Percentiles rank a stretch among this genome's conserved stretches.
Evolutionary conservation across 1,140 invertebrate species (phyloP).

Genomic region (Hycleus phaleratus): DNA sequence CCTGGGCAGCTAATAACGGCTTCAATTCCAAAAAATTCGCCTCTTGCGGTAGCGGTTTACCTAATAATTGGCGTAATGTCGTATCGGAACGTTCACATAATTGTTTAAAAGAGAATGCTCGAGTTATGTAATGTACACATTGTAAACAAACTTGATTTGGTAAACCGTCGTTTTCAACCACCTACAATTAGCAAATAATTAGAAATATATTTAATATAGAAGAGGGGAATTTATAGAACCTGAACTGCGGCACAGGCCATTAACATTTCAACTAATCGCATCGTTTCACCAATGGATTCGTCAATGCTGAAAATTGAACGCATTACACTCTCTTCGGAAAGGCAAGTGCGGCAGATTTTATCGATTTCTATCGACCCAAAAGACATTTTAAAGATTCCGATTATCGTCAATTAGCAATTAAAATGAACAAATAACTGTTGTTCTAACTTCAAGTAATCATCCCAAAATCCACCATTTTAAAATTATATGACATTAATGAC

Average conservation of each 20-base stretch:
- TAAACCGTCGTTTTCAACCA: slow-evolving; percentile 40
- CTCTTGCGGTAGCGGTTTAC: slow-evolving; percentile 12
- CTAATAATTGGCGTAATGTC: slow-evolving; percentile 30
- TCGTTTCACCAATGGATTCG: slow-evolving; percentile 19
- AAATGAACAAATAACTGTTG: too few species aligned
- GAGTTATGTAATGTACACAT: slow-evolving; percentile 39
- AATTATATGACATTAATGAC: too few species aligned
- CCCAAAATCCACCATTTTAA: too few species aligned
- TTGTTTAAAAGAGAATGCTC: slow-evolving; percentile 41
- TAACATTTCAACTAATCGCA: slow-evolving; percentile 28
- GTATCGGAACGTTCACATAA: slow-evolving; percentile 39
- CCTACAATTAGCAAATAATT: slow-evolving; percentile 27
- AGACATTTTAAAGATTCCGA: slow-evolving; percentile 12
- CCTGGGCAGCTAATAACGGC: background rate
- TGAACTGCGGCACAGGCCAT: slow-evolving; percentile 24
- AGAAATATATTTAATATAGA: background rate
- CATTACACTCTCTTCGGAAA: slow-evolving; percentile 23
- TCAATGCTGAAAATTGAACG: slow-evolving; percentile 27
- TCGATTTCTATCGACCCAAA: slow-evolving; percentile 23
- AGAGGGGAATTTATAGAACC: background rate
- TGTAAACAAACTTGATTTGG: slow-evolving; percentile 40
- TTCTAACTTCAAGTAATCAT: too few species aligned
- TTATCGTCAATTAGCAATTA: too few species aligned
- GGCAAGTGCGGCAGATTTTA: slow-evolving; percentile 34
- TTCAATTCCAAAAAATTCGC: slow-evolving; percentile 13